phyloP scores from a whole-genome alignment of 2,888 invertebrate genomes.

The Melinaea marsaeus region DNA sequence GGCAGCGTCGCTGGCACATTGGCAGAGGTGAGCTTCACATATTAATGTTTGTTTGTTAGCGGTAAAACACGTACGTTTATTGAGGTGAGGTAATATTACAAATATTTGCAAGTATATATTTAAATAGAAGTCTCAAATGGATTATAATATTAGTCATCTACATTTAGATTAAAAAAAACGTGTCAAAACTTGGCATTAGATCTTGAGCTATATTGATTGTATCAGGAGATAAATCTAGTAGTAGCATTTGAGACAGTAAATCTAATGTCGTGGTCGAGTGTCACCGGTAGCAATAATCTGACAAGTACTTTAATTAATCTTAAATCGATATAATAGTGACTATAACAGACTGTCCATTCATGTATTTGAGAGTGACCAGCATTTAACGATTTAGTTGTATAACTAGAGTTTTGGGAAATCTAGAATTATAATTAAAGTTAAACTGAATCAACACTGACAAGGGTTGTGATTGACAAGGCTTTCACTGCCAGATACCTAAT shows the following conservation, averaged over 20 bases:
- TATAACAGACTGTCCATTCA: not conserved
- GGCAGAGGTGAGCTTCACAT: conserved; percentile 72
- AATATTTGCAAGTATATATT: conserved; percentile 52
- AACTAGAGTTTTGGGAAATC: too few relatives aligned
- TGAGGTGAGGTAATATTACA: conserved; percentile 61
- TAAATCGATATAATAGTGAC: not conserved
- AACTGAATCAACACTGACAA: too few relatives aligned
- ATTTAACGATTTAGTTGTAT: too few relatives aligned
- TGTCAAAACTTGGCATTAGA: not conserved
- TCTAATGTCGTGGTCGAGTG: conserved; percentile 14
- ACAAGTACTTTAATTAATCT: conserved; percentile 14
- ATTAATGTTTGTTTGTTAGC: conserved; percentile 78
- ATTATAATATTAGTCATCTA: not conserved
- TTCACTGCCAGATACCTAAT: too few relatives aligned
- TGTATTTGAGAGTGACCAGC: not conserved
- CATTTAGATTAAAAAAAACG: conserved; percentile 1
- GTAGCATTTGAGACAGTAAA: conserved; percentile 9
- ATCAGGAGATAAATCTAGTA: conserved; percentile 3
- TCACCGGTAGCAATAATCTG: conserved; percentile 15
- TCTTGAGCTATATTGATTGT: conserved; percentile 1
- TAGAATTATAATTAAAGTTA: too few relatives aligned
- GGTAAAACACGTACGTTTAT: conserved; percentile 69
- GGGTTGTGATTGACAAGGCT: too few relatives aligned
- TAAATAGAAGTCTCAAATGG: not conserved
- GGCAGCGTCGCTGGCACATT: conserved; percentile 74